These are phyloP conservation scores for Tineola bisselliella DNA, from an alignment of 2,888 invertebrate genomes.

Conservation along the genomic window DNA sequence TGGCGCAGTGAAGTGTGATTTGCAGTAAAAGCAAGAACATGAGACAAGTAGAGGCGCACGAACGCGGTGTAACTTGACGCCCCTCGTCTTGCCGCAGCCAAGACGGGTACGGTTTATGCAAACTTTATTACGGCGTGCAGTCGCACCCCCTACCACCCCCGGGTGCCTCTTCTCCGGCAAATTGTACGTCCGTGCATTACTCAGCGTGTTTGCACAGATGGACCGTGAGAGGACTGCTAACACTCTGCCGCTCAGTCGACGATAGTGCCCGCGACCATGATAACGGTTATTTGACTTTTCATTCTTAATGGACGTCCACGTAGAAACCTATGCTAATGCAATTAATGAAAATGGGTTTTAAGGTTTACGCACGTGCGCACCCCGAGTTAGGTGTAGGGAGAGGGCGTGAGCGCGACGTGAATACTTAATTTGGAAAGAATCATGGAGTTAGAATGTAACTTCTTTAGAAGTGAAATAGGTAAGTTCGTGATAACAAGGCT, in stretches of 20 bases:
- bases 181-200: constrained; percentile 57
- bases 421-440: not conserved
- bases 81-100: constrained; percentile 35
- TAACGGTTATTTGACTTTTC: not conserved
- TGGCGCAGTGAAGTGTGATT: constrained; percentile 47
- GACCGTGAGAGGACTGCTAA: constrained; percentile 46
- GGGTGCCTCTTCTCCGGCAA: constrained; percentile 29
- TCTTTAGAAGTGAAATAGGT: not conserved
- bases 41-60: constrained; percentile 19
- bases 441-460: not conserved
- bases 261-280: not conserved
- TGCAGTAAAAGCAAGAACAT: constrained; percentile 49
- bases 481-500: not conserved
- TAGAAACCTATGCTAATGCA: constrained; percentile 4
- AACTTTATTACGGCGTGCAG: constrained; percentile 61
- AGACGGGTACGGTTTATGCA: constrained; percentile 54
- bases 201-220: constrained; percentile 59
- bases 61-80: constrained; percentile 42
- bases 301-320: not conserved
- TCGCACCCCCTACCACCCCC: constrained; percentile 26
- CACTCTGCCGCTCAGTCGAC: not conserved
- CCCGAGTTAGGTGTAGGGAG: not conserved
- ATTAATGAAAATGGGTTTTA: constrained; percentile 2
- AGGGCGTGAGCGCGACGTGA: not conserved
- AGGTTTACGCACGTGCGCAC: constrained; percentile 1